Percentiles rank a stretch among this genome's conserved stretches.
These are phyloP conservation scores for Agriopis leucophaearia DNA, from an alignment of 2,888 invertebrate species.

Conservation along the genomic window DNA sequence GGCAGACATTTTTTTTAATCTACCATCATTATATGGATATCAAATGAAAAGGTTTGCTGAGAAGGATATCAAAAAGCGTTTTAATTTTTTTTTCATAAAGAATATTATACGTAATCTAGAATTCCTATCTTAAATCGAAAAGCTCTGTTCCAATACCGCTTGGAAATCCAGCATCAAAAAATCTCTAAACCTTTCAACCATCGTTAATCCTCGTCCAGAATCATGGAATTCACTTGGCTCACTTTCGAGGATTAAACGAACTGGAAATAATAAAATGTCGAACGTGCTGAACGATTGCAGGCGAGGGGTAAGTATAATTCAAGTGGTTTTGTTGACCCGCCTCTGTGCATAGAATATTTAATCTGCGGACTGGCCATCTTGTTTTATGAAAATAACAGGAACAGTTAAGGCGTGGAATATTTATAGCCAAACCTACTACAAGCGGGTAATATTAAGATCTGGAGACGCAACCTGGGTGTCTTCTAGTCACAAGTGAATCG, in stretches of 20 bases:
- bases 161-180: not conserved
- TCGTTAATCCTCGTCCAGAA: constrained; percentile 14
- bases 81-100: too few species aligned
- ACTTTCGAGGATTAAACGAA: constrained; percentile 27
- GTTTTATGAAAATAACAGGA: not conserved
- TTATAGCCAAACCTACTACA: too few species aligned
- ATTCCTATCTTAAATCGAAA: not conserved
- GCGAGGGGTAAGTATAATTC: not conserved
- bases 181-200: constrained; percentile 6
- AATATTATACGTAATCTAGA: too few species aligned
- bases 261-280: constrained; percentile 26
- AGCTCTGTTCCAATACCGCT: not conserved
- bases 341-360: constrained; percentile 18
- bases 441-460: too few species aligned
- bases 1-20: too few species aligned
- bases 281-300: constrained; percentile 31
- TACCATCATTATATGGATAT: too few species aligned
- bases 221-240: constrained; percentile 17
- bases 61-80: too few species aligned
- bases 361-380: not conserved
- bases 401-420: too few species aligned
- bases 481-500: too few species aligned
- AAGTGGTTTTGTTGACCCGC: constrained; percentile 15
- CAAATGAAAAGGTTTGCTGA: too few species aligned
- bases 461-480: too few species aligned